Evolutionary conservation across 2,797 vertebrate genomes (phyloP).

Genomic region (Onychomys torridus): DNA sequence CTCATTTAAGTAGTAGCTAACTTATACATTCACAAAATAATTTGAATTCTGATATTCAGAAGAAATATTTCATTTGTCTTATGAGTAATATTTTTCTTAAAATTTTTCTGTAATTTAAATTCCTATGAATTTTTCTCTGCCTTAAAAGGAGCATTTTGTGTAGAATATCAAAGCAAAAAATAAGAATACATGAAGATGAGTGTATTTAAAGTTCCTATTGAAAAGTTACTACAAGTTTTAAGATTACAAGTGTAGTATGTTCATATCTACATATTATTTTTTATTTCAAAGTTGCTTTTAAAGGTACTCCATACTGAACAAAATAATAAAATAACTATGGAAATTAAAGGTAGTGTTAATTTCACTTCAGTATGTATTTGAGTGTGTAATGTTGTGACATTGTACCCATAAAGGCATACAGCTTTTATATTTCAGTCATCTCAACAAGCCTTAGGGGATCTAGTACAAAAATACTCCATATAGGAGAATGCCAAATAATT

Average conservation of each 20-base stretch:
- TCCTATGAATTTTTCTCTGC: not conserved
- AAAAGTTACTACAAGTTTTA: not conserved
- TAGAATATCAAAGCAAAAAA: not conserved
- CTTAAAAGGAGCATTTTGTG: not conserved
- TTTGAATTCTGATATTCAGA: not conserved
- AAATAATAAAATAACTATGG: not conserved
- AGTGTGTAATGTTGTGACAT: not conserved
- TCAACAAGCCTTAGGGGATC: not conserved
- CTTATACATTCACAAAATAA: not conserved
- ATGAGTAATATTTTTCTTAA: not conserved
- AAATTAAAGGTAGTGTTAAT: not conserved
- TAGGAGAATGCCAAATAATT: conserved; percentile 25
- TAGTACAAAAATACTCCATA: not conserved
- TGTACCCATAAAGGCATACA: not conserved
- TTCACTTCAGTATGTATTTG: not conserved
- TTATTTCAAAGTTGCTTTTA: not conserved
- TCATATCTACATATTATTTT: not conserved
- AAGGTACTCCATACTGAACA: not conserved
- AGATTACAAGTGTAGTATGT: not conserved
- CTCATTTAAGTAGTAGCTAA: not conserved
- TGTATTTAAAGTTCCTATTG: too few species aligned
- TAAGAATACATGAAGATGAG: not conserved
- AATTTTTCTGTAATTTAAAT: not conserved
- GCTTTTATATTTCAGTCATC: not conserved
- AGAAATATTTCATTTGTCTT: not conserved